phyloP scores from a whole-genome alignment of 2,888 invertebrate genomes.

The Drosophila rellima region DNA sequence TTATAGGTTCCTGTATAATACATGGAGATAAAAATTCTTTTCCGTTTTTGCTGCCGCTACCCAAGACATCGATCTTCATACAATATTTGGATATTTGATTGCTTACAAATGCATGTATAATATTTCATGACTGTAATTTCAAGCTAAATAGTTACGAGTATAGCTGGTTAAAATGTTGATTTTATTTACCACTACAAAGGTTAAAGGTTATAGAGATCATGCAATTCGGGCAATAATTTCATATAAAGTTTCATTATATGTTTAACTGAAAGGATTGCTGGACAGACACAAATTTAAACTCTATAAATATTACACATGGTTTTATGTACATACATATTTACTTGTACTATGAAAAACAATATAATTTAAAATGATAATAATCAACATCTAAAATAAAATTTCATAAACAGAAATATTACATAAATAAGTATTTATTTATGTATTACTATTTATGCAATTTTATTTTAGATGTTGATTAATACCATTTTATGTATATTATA shows the following conservation, averaged over 20 bases:
- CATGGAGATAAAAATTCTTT: too few relatives aligned
- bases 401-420: too few relatives aligned
- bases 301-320: constrained; percentile 24
- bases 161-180: constrained; percentile 14
- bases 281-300: constrained; percentile 64
- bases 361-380: too few relatives aligned
- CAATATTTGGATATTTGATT: neutral
- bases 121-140: neutral
- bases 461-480: too few relatives aligned
- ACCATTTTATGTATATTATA: too few relatives aligned
- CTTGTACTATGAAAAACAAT: too few relatives aligned
- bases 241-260: constrained; percentile 74
- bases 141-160: neutral
- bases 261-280: constrained; percentile 78
- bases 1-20: too few relatives aligned
- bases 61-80: neutral
- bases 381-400: constrained; percentile 37
- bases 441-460: too few relatives aligned
- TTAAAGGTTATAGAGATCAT: constrained; percentile 16
- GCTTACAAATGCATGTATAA: too few relatives aligned
- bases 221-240: constrained; percentile 52
- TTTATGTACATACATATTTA: neutral
- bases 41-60: too few relatives aligned
- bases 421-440: too few relatives aligned
- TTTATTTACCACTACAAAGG: constrained; percentile 14